These are phyloP conservation scores for Orussus abietinus DNA, from an alignment of 1,140 invertebrate genomes.

Conservation along the genomic window DNA sequence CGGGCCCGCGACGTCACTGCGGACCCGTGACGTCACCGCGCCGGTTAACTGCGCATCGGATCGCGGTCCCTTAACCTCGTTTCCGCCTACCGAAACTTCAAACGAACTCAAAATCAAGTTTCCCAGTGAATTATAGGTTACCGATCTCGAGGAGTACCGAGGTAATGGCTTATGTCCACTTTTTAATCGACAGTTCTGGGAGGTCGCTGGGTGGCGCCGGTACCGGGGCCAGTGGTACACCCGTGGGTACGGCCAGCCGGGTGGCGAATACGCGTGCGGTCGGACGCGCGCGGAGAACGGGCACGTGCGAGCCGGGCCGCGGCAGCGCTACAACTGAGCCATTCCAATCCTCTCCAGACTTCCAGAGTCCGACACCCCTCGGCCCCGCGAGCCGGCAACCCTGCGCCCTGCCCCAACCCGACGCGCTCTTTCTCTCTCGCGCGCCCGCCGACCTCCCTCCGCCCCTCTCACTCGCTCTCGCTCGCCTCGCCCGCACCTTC, in stretches of 20 bases:
- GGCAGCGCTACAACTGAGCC: conserved; percentile 48
- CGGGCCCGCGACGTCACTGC: too few relatives aligned
- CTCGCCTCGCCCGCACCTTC: conserved; percentile 8
- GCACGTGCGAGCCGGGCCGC: conserved; percentile 33
- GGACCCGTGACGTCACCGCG: too few relatives aligned
- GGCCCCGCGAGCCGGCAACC: conserved; percentile 34
- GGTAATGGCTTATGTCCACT: too few relatives aligned
- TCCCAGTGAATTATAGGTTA: too few relatives aligned
- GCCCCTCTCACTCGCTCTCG: conserved; percentile 5
- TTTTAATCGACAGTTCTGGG: too few relatives aligned
- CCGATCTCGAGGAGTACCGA: too few relatives aligned
- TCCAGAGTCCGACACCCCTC: conserved; percentile 27
- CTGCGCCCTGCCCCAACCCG: conserved; percentile 49
- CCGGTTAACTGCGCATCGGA: too few relatives aligned
- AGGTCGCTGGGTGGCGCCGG: not conserved
- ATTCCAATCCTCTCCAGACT: conserved; percentile 40
- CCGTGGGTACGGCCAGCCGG: conserved; percentile 6
- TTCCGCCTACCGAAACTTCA: too few relatives aligned
- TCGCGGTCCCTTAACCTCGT: too few relatives aligned
- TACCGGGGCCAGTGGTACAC: conserved; percentile 1
- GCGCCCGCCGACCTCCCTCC: too few relatives aligned
- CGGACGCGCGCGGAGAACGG: conserved; percentile 15
- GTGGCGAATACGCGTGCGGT: conserved; percentile 15
- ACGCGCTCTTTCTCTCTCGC: conserved; percentile 36
- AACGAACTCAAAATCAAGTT: too few relatives aligned